A percentile compares a stretch with the other conserved stretches of the same genome.
Conservation (phyloP, 2,888 invertebrate species). For the Hypselothyrea guttata region DNA sequence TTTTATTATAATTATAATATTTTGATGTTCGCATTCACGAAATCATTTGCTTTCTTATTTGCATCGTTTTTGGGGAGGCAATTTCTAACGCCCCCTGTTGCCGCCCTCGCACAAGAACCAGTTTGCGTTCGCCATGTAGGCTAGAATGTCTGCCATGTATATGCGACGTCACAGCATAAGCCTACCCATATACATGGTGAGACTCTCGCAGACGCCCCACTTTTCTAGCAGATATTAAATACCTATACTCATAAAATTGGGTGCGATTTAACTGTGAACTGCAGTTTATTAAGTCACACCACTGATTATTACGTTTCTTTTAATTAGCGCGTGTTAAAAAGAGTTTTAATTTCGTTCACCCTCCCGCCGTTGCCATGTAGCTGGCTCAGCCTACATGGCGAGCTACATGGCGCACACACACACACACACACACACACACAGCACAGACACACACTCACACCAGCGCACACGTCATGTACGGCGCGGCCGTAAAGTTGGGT, state of each 20-base stretch:
- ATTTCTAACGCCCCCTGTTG: constrained; percentile 34
- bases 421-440: constrained; percentile 19
- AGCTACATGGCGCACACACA: constrained; percentile 47
- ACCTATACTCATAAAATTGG: neutral
- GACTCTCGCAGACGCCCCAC: constrained; percentile 40
- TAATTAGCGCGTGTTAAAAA: neutral
- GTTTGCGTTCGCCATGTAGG: constrained; percentile 49
- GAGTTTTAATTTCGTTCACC: constrained; percentile 12
- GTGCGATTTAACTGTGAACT: neutral
- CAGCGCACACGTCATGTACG: constrained; percentile 50
- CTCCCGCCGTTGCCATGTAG: constrained; percentile 50
- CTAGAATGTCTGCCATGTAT: constrained; percentile 54
- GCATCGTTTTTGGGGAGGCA: constrained; percentile 21
- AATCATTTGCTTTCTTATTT: neutral
- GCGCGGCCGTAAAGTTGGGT: constrained; percentile 51
- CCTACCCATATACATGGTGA: constrained; percentile 49
- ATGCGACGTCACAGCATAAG: neutral
- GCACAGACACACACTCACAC: constrained; percentile 21
- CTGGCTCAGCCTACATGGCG: constrained; percentile 47
- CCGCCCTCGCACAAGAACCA: constrained; percentile 46
- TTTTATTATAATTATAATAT: no score
- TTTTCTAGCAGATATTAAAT: neutral
- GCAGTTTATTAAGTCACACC: neutral
- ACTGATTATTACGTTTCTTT: neutral
- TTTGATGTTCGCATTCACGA: no score